Conservation (phyloP, 2,797 vertebrate species). For the Eutrigla gurnardus region DNA sequence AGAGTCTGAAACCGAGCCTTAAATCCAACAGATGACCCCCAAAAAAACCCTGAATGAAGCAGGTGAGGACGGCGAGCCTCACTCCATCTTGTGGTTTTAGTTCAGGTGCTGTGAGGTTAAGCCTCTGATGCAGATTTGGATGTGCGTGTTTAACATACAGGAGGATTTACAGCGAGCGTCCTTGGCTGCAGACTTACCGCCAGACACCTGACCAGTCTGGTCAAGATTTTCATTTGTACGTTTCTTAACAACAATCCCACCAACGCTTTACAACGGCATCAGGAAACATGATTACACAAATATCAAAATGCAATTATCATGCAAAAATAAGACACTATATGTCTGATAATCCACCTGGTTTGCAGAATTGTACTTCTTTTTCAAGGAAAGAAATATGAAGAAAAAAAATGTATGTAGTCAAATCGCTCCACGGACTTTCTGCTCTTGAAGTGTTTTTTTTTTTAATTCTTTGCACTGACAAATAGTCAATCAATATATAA, state of each 20-base stretch:
- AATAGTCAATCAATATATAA: background rate
- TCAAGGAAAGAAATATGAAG: background rate
- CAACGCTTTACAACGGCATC: background rate
- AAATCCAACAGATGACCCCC: constrained; percentile 30
- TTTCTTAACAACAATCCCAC: background rate
- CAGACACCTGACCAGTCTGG: background rate
- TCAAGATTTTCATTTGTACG: background rate
- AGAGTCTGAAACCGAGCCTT: constrained; percentile 5
- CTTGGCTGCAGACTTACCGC: constrained; percentile 15
- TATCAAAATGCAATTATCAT: background rate
- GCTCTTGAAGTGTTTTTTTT: background rate
- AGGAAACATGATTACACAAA: background rate
- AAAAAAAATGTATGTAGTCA: background rate
- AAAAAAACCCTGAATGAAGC: background rate
- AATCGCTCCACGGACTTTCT: too few relatives aligned
- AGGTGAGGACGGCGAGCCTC: background rate
- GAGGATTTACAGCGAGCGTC: constrained; percentile 31
- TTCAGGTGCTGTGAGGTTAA: constrained; percentile 33
- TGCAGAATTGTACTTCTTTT: too few relatives aligned
- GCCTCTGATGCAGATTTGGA: constrained; percentile 13
- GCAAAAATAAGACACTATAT: background rate
- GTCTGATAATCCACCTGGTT: background rate
- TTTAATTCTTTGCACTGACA: background rate
- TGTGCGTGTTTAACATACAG: background rate
- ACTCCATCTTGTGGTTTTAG: background rate